Evolutionary conservation across 2,113 vertebrate species (phyloP), one percentile per base, ranked within the genome.

Genomic region (Hirundichthys speculiger): DNA sequence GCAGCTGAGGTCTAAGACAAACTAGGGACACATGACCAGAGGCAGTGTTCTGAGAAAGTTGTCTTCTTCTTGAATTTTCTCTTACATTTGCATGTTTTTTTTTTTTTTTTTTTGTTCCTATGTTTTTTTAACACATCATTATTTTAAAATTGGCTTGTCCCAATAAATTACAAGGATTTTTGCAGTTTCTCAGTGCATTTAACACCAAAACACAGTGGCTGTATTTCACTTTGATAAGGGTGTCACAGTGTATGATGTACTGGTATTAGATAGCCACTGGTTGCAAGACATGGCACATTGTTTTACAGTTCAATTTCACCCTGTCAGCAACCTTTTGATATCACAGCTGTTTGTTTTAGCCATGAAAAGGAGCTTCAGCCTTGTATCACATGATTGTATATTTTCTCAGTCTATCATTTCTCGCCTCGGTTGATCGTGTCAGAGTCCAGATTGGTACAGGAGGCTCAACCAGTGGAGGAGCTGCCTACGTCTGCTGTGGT

Each of bases 331-430:
- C 73, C 83, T 73, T 73, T 51, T 79, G 55, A 60, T 84, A 86
- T 62, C 83, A 63, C 60, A 80, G 77, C 83, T 88, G 87, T 88
- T 89, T 89, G 83, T 90, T 90, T 77, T 79, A 82, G 81, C 79
- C 57, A 67, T 5, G 13, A 72, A 69, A 78, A 73, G 60, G 65
- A 77, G 73, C 65, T 63, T 69, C 6, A 49, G 74, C 81, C 70
- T 72, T 65, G 41, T 62, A 30, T 80, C 83, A 86, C 78, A 86
- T 0, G 2, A 18, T 63, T 58, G 42, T 69, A 54, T 82, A 85
- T 89, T 87, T 84, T 45, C 68, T 34, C 52, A 61, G 60, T 50
- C 19, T 40, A 72, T 76, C 51, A 75, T 64, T 60, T 55, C 47
- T 76, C 49, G 60, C 64, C 71, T 55, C 18, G 49, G 22, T 55